Percentiles rank a stretch among this genome's conserved stretches.
Evolutionary conservation across 2,888 invertebrate species (phyloP).

Genomic region (Chrysodeixis includens): DNA sequence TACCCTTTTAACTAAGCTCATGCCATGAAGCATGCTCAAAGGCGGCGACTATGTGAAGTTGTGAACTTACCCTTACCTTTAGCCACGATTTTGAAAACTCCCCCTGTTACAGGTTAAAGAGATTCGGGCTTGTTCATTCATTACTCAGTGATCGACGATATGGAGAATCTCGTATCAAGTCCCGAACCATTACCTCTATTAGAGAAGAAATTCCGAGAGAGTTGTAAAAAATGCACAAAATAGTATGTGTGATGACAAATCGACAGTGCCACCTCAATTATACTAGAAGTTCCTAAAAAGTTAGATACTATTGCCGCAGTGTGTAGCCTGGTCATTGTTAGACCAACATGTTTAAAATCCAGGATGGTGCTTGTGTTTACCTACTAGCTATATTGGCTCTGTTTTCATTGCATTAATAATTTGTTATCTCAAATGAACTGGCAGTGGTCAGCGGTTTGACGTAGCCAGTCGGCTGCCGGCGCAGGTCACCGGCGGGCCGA

Average conservation of each 20-base stretch:
- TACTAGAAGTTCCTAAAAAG: not conserved
- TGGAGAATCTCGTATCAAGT: no score
- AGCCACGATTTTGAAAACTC: no score
- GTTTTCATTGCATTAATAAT: not conserved
- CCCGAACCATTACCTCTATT: no score
- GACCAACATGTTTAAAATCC: not conserved
- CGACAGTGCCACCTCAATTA: not conserved
- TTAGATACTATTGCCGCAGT: not conserved
- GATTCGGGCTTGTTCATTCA: constrained; percentile 10
- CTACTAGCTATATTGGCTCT: not conserved
- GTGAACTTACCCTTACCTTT: no score
- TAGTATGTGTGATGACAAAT: no score
- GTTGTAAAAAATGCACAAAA: no score
- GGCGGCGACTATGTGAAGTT: no score
- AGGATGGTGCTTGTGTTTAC: not conserved
- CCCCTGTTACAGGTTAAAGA: no score
- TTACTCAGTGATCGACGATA: constrained; percentile 15
- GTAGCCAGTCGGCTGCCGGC: not conserved
- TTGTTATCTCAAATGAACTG: not conserved
- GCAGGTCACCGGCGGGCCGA: not conserved
- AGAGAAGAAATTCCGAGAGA: no score
- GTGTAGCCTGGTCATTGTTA: not conserved
- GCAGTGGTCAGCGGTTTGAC: not conserved
- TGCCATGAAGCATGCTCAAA: not conserved
- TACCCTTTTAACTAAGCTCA: not conserved